Conservation (phyloP, 2,797 vertebrate genomes). For the Sparidentex hasta region DNA sequence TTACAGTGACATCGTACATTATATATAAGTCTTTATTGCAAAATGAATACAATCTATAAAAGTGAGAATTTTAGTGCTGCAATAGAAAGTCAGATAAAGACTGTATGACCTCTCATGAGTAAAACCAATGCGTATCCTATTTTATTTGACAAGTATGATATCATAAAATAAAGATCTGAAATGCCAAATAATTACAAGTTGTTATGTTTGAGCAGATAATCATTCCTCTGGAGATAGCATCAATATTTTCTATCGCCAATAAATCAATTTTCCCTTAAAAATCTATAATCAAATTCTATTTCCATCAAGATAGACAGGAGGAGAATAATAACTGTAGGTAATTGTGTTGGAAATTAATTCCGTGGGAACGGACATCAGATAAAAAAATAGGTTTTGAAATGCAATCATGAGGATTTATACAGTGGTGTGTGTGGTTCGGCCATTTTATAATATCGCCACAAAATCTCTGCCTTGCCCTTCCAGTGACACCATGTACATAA, state of each 20-base stretch:
- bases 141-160: conserved; percentile 2
- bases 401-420: conserved; percentile 64
- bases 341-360: conserved; percentile 54
- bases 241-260: conserved; percentile 24
- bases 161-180: not conserved
- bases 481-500: conserved; percentile 85
- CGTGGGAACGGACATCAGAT: conserved; percentile 59
- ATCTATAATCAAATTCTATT: conserved; percentile 37
- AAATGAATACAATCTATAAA: not conserved
- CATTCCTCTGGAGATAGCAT: conserved; percentile 28
- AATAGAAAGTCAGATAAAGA: not conserved
- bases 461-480: conserved; percentile 83
- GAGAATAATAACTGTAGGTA: conserved; percentile 42
- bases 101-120: not conserved
- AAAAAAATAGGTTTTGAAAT: conserved; percentile 58
- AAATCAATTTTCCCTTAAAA: conserved; percentile 2
- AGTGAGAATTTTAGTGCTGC: not conserved
- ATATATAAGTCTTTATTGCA: not conserved
- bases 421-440: conserved; percentile 45
- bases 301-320: conserved; percentile 41
- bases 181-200: conserved; percentile 11
- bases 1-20: not conserved
- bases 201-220: conserved; percentile 6
- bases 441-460: conserved; percentile 76
- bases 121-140: not conserved